Percentiles rank a stretch among this genome's conserved stretches.
Conservation (phyloP, 2,797 vertebrate species). For the Rhynchonycteris naso region DNA sequence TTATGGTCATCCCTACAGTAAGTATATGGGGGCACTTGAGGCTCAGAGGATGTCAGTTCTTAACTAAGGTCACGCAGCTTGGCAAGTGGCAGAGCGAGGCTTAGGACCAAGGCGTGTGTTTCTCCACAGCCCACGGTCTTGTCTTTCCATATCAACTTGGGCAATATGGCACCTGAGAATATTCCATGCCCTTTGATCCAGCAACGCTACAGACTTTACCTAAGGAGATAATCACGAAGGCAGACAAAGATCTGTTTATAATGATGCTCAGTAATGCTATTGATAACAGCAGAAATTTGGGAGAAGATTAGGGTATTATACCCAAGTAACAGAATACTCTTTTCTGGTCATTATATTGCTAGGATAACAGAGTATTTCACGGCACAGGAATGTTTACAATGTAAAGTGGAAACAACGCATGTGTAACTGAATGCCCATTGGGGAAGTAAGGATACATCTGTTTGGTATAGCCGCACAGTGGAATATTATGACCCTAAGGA, state of each 20-base stretch:
- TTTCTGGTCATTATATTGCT: not conserved
- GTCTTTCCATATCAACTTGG: not conserved
- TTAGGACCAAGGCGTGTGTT: not conserved
- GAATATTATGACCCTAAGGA: not conserved
- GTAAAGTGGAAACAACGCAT: not conserved
- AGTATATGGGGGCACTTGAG: not conserved
- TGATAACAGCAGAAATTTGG: not conserved
- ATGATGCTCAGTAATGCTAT: not conserved
- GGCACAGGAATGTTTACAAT: not conserved
- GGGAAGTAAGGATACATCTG: not conserved
- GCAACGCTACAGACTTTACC: not conserved
- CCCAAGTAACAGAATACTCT: not conserved
- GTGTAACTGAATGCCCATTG: not conserved
- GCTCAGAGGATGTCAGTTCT: not conserved
- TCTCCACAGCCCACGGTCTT: not conserved
- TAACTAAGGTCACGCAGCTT: not conserved
- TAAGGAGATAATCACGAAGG: not conserved
- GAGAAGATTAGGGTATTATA: not conserved
- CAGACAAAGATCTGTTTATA: not conserved
- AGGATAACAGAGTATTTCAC: not conserved
- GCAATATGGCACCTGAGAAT: not conserved
- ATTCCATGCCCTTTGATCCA: not conserved
- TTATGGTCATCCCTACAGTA: not conserved
- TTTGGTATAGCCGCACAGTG: not conserved
- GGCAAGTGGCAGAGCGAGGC: not conserved